Evolutionary conservation across 2,888 invertebrate genomes (phyloP).

Genomic region (Chymomyza caudatula): DNA sequence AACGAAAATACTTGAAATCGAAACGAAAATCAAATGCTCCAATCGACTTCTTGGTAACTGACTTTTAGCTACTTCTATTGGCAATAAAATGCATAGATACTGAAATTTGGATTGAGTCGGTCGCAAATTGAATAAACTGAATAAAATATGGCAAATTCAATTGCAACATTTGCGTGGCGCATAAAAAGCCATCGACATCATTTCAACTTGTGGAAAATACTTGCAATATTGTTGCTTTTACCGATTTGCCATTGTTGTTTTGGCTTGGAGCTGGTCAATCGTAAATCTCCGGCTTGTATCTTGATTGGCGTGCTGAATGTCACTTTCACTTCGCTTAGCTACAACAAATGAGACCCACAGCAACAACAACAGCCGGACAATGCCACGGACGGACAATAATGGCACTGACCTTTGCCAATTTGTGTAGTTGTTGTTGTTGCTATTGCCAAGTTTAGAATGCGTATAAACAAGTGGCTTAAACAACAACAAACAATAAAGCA

Average conservation of each 20-base stretch:
- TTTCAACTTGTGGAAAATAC: neutral
- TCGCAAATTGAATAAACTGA: neutral
- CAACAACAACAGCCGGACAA: slow-evolving; percentile 1
- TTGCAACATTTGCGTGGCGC: neutral
- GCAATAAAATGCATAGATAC: neutral
- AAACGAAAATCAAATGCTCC: neutral
- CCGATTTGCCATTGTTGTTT: slow-evolving; percentile 2
- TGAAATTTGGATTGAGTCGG: neutral
- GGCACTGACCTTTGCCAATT: slow-evolving; percentile 48
- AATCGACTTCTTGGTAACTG: neutral
- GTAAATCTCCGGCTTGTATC: slow-evolving; percentile 56
- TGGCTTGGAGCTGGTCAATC: slow-evolving; percentile 45
- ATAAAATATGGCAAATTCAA: neutral
- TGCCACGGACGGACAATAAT: slow-evolving; percentile 45
- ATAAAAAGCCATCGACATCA: neutral
- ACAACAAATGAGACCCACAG: slow-evolving; percentile 7
- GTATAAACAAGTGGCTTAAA: slow-evolving; percentile 55
- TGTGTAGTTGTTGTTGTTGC: slow-evolving; percentile 25
- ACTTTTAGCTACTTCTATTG: neutral
- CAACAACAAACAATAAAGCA: slow-evolving; percentile 22
- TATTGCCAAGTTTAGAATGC: slow-evolving; percentile 53
- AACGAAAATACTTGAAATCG: neutral
- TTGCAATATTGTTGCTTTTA: neutral
- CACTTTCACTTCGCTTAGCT: slow-evolving; percentile 30
- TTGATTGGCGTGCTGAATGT: slow-evolving; percentile 49